Evolutionary conservation across 2,113 vertebrate species (phyloP).

Genomic region (Circaetus cinerascens): DNA sequence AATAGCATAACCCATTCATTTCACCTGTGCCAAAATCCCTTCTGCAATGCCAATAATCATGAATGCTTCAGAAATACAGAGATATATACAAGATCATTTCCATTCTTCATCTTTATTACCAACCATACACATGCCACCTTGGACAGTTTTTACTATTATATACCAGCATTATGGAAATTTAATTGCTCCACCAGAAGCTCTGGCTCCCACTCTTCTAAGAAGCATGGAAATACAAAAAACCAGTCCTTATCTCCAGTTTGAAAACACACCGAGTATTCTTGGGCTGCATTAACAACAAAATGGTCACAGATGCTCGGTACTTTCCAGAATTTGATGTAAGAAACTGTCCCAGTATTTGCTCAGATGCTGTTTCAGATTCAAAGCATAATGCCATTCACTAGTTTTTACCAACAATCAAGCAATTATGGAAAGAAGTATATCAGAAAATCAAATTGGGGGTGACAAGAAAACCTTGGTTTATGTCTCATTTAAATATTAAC

Average conservation of each 20-base stretch:
- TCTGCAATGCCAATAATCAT: background rate
- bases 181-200: background rate
- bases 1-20: background rate
- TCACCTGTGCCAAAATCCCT: background rate
- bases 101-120: background rate
- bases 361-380: background rate
- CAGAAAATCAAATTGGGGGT: background rate
- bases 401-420: background rate
- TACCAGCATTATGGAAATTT: background rate
- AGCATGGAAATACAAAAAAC: background rate
- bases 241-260: background rate
- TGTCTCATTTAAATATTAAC: background rate
- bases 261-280: background rate
- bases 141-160: background rate
- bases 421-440: background rate
- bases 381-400: background rate
- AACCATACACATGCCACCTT: background rate
- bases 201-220: background rate
- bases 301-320: background rate
- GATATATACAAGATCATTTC: background rate
- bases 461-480: background rate
- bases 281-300: background rate
- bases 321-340: background rate
- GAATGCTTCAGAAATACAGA: background rate
- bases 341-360: background rate